Percentiles rank a stretch among this genome's conserved stretches.
These are phyloP conservation scores for Trididemnum clinides DNA, from an alignment of 23 tunicate species.

Conservation along the genomic window DNA sequence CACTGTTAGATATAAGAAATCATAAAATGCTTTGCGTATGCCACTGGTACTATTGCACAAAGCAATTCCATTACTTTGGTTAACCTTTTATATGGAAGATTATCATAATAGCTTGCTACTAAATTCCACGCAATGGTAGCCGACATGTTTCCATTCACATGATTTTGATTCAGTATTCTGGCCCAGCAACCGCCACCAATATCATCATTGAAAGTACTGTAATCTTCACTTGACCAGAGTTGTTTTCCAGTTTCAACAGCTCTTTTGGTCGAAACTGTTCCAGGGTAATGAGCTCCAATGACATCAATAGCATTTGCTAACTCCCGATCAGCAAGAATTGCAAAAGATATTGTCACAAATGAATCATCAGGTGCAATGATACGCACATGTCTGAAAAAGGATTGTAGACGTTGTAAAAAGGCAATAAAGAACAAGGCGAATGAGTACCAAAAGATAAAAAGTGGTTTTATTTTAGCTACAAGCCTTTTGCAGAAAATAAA, in stretches of 20 bases:
- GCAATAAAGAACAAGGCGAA: too few species aligned
- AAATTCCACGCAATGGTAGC: slow-evolving; percentile 92
- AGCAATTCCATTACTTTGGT: too few species aligned
- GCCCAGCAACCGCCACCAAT: slow-evolving; percentile 97
- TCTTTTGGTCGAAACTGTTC: slow-evolving; percentile 46
- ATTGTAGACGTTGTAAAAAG: too few species aligned
- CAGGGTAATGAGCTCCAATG: slow-evolving; percentile 92
- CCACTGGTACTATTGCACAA: too few species aligned
- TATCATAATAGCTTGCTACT: slow-evolving; percentile 87
- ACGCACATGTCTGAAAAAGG: slow-evolving; percentile 32
- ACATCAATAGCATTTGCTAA: slow-evolving; percentile 63
- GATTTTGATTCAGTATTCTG: slow-evolving; percentile 79
- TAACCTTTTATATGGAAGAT: slow-evolving; percentile 88
- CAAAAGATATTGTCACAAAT: slow-evolving; percentile 26
- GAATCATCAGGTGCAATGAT: slow-evolving; percentile 79
- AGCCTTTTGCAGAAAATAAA: too few species aligned
- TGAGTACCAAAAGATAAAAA: too few species aligned
- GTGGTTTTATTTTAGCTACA: too few species aligned
- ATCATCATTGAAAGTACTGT: slow-evolving; percentile 90
- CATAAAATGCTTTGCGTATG: too few species aligned
- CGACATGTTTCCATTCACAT: slow-evolving; percentile 93
- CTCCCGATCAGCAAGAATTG: slow-evolving; percentile 61
- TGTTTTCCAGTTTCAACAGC: slow-evolving; percentile 69
- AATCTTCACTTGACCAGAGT: slow-evolving; percentile 95
- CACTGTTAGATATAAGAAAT: too few species aligned